These are phyloP conservation scores for Tineola bisselliella DNA, from an alignment of 2,888 invertebrate genomes.

Conservation along the genomic window DNA sequence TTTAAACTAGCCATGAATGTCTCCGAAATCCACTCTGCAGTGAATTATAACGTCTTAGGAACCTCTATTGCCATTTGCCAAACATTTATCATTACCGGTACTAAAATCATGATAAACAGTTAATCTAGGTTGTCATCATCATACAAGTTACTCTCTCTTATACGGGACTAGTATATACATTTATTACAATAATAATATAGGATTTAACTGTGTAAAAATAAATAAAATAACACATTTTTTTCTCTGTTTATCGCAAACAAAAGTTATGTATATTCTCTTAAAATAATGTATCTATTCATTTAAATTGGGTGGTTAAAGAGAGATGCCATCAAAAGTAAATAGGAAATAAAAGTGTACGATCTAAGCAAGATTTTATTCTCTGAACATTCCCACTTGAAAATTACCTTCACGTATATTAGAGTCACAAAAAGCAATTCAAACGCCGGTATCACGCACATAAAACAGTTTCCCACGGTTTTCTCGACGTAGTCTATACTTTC, in stretches of 20 bases:
- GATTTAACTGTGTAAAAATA: not conserved
- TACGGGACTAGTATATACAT: not conserved
- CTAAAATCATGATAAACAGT: not conserved
- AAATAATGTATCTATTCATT: not conserved
- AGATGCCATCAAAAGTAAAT: not conserved
- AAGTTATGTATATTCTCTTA: not conserved
- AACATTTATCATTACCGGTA: not conserved
- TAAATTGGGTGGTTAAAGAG: not conserved
- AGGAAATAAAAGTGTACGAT: not conserved
- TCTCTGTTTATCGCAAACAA: too few relatives aligned
- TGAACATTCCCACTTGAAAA: not conserved
- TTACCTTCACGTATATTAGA: not conserved
- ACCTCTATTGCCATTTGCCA: not conserved
- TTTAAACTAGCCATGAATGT: not conserved
- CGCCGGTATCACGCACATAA: constrained; percentile 30
- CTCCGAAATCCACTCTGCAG: not conserved
- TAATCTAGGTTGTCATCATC: not conserved
- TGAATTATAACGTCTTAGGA: not conserved
- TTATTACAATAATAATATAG: not conserved
- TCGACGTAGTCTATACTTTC: constrained; percentile 52
- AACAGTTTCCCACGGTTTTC: constrained; percentile 32
- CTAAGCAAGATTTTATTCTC: not conserved
- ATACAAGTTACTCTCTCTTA: not conserved
- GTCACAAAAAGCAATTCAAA: constrained; percentile 25
- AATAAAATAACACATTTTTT: too few relatives aligned